Base-by-base conservation (phyloP, 2,113 vertebrate genomes). In the Boleophthalmus pectinirostris region DNA sequence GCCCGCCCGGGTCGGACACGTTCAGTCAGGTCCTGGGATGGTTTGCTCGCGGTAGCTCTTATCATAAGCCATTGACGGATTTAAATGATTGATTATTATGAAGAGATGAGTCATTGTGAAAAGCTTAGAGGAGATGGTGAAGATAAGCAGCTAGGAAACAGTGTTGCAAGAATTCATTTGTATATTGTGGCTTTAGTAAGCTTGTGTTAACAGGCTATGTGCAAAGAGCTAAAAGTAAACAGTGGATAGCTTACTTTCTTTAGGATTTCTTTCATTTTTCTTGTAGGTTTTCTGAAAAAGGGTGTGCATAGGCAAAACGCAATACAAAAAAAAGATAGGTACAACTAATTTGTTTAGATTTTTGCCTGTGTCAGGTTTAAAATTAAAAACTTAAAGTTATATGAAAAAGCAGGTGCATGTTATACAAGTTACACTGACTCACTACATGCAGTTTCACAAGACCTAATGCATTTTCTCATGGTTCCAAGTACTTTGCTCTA, bases 41-140 rank as follows among this genome's bases (percentile, higher is more conserved):
- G 46, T 66, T 54, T 49, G 81, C 85, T 70, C 13, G 72, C 75
- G 64, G 83, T 82, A 80, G 80, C 80, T 25, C 66, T 85, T 80
- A 85, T 88, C 76, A 77, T 82, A 85, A 82, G 70, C 74, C 68
- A 79, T 81, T 83, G 87, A 87, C 51, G 76, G 84, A 84, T 88
- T 86, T 75, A 84, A 76, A 60, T 74, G 77, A 85, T 82, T 72
- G 33, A 85, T 82, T 74, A 70, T 83, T 72, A 68, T 38, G 61
- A 78, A 72, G 78, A 73, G 77, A 85, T 74, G 80, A 85, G 73
- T 84, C 66, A 78, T 43, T 73, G 35, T 64, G 73, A 16, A 80
- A 23, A 66, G 47, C 23, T 66, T 25, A 60, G 66, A 68, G 21
- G 29, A 79, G 71, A 88, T 74, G 70, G 68, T 5, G 38, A 20